A percentile compares a stretch with the other conserved stretches of the same genome.
These are phyloP conservation scores for Etheostoma nigrum DNA, from an alignment of 2,797 vertebrate species.

Conservation along the genomic window DNA sequence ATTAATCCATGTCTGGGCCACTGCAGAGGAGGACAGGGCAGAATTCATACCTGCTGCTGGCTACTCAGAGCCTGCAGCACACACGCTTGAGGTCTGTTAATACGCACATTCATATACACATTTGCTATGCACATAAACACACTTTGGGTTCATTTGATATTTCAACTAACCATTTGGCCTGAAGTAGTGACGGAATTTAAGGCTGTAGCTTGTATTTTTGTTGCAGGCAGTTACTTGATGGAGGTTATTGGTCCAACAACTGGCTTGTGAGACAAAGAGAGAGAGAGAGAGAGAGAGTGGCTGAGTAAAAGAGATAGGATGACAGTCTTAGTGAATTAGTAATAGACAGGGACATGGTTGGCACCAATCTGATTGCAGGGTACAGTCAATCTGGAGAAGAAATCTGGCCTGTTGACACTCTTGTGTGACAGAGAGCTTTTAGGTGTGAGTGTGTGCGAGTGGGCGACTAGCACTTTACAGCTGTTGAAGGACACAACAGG, in stretches of 20 bases:
- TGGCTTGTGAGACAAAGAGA: constrained; percentile 9
- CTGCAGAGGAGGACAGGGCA: constrained; percentile 64
- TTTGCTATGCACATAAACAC: constrained; percentile 33
- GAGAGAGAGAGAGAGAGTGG: neutral
- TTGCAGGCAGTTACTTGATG: constrained; percentile 45
- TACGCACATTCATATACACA: constrained; percentile 15
- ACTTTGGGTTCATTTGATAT: constrained; percentile 56
- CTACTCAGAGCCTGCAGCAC: constrained; percentile 44
- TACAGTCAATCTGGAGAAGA: constrained; percentile 44
- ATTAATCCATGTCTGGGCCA: constrained; percentile 79
- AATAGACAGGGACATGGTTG: constrained; percentile 35
- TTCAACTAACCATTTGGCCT: constrained; percentile 62
- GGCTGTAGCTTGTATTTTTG: constrained; percentile 37
- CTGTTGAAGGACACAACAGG: constrained; percentile 68
- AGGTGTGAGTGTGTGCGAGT: constrained; percentile 56
- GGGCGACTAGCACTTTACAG: constrained; percentile 60
- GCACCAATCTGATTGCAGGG: constrained; percentile 38
- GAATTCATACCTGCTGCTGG: constrained; percentile 68
- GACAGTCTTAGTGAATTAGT: constrained; percentile 49
- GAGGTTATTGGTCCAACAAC: constrained; percentile 35
- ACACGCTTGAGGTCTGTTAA: constrained; percentile 20
- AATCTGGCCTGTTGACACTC: constrained; percentile 58
- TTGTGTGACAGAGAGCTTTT: constrained; percentile 50
- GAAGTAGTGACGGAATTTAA: constrained; percentile 43
- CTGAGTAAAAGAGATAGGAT: constrained; percentile 7